Evolutionary conservation across 1,140 invertebrate species (phyloP).

Genomic region (Scaptomyza montana): DNA sequence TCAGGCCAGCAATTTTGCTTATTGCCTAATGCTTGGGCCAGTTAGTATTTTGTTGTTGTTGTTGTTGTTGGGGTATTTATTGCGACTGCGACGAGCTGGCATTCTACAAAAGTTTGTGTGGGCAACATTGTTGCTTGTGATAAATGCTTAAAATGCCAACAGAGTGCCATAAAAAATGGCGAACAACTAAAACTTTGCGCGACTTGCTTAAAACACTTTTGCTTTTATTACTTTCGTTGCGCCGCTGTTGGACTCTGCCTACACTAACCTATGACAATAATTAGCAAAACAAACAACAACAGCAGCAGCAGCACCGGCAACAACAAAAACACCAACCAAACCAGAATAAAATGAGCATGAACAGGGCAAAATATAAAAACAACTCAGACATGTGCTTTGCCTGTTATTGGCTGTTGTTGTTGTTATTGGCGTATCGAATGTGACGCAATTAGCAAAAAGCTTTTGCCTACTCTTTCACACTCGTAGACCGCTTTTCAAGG

Average conservation of each 20-base stretch:
- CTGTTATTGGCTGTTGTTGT: neutral
- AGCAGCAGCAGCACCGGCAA: neutral
- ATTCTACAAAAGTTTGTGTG: constrained; percentile 39
- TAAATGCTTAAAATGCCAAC: constrained; percentile 55
- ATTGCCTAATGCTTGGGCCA: constrained; percentile 41
- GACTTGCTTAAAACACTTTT: constrained; percentile 58
- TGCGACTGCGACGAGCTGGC: constrained; percentile 12
- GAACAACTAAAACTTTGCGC: constrained; percentile 12
- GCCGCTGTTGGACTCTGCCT: constrained; percentile 42
- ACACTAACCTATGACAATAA: constrained; percentile 81
- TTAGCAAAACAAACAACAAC: constrained; percentile 62
- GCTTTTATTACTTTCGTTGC: constrained; percentile 64
- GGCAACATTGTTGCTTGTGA: constrained; percentile 55
- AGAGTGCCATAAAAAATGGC: constrained; percentile 49
- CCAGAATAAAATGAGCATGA: constrained; percentile 26
- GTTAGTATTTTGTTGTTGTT: constrained; percentile 25
- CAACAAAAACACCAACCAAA: constrained; percentile 16
- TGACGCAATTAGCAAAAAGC: constrained; percentile 46
- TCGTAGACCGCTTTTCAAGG: constrained; percentile 25
- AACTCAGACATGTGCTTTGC: constrained; percentile 11
- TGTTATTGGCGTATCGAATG: constrained; percentile 23
- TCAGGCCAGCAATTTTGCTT: constrained; percentile 48
- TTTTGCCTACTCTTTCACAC: constrained; percentile 22
- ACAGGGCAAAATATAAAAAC: neutral
- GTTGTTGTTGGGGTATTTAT: constrained; percentile 26